Percentiles rank a stretch among this genome's conserved stretches.
Conservation (phyloP, 2,113 vertebrate genomes). For the Dipodomys merriami region DNA sequence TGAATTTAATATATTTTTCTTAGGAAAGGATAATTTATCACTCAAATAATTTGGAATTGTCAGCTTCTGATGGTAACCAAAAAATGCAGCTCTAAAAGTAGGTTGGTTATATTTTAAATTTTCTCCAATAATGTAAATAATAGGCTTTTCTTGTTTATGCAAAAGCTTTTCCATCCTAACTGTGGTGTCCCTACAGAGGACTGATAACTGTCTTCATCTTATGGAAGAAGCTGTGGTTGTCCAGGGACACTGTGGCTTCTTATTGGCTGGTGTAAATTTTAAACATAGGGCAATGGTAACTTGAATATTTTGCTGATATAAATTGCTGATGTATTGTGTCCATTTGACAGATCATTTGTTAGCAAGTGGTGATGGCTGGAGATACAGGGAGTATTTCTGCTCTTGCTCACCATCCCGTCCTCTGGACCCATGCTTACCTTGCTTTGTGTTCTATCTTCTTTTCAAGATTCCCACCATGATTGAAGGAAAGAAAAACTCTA, state of each 20-base stretch:
- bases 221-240: neutral
- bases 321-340: neutral
- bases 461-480: neutral
- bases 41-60: neutral
- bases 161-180: neutral
- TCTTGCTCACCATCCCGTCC: neutral
- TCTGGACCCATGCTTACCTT: neutral
- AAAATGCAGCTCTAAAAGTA: neutral
- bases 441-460: neutral
- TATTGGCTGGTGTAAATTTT: neutral
- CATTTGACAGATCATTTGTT: neutral
- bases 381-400: accelerated
- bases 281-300: neutral
- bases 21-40: neutral
- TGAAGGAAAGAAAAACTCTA: neutral
- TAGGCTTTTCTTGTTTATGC: neutral
- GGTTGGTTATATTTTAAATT: neutral
- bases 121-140: neutral
- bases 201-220: accelerated
- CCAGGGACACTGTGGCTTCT: neutral
- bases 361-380: neutral
- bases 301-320: neutral
- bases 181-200: no score
- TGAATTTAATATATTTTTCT: neutral
- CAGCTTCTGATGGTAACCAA: neutral